Conservation (phyloP, 92 coral and sea anemone genomes). For the Heteractis magnifica region DNA sequence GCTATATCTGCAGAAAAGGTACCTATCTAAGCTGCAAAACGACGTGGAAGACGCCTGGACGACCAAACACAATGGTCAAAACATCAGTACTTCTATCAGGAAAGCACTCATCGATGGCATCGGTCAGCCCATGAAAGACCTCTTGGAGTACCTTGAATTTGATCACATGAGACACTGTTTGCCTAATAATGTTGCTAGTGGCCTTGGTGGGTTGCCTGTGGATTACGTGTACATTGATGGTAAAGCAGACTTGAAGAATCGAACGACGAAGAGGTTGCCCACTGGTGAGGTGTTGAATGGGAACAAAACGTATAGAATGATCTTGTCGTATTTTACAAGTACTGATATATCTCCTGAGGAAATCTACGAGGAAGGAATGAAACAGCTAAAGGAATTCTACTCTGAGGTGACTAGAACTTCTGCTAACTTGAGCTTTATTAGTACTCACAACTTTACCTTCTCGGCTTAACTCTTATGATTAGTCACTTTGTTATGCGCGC, state of each 20-base stretch:
- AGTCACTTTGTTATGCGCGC: too few species aligned
- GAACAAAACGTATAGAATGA: slow-evolving; percentile 67
- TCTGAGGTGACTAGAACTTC: slow-evolving; percentile 50
- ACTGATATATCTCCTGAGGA: slow-evolving; percentile 70
- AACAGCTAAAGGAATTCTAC: slow-evolving; percentile 50
- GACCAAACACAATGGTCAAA: slow-evolving; percentile 39
- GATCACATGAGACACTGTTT: slow-evolving; percentile 88
- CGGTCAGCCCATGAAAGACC: slow-evolving; percentile 77
- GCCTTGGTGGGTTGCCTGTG: slow-evolving; percentile 86
- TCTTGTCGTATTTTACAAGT: slow-evolving; percentile 84
- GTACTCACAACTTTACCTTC: too few species aligned
- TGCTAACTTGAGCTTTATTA: background rate
- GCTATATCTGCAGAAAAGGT: slow-evolving; percentile 34
- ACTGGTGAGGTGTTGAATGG: slow-evolving; percentile 66
- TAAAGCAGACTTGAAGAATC: slow-evolving; percentile 49
- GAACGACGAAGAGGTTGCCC: slow-evolving; percentile 74
- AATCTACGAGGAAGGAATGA: slow-evolving; percentile 61
- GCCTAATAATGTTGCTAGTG: slow-evolving; percentile 80
- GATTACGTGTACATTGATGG: slow-evolving; percentile 76
- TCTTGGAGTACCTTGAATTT: slow-evolving; percentile 70
- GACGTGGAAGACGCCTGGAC: slow-evolving; percentile 64
- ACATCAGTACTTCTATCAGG: slow-evolving; percentile 42
- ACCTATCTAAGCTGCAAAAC: slow-evolving; percentile 38
- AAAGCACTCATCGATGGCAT: slow-evolving; percentile 72
- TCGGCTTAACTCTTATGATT: too few species aligned